Evolutionary conservation across 2,797 vertebrate species (phyloP), one percentile per base, ranked within the genome.

Genomic region (Sylvia borin): DNA sequence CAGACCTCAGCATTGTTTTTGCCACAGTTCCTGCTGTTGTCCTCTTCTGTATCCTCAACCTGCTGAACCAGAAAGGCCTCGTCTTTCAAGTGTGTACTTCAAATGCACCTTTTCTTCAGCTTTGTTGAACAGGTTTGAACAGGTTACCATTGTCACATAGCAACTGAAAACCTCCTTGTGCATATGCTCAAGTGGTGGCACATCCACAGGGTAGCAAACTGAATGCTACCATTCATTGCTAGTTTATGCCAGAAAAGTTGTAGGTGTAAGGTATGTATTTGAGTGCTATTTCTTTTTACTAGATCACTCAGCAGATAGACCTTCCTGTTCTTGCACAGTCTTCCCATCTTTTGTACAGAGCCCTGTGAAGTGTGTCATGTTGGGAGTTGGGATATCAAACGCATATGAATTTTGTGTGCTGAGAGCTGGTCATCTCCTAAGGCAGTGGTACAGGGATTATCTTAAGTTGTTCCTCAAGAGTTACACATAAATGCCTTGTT

Each of bases 11-110:
- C 7, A 24, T 20, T 68, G 34, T 7, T 62, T 34, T 73, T 85
- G 13, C 22, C 11, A 2, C 20, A 0, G 2, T 85, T 88, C 14
- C 32, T 70, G 32, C 40, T 7, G 1, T 66, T 10, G 0, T 62
- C 5, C 0, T 75, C 27, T 18, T 80, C 13, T 3, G 1, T 61
- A 36, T 57, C 9, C 27, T 22, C 7, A 47, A 1, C 9, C 19
- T 74, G 13, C 26, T 61, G 40, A 47, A 50, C 5, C 27, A 65
- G 42, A 80, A 62, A 24, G 31, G 4, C 50, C 5, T 91, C 27
- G 17, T 48, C 57, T 91, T 79, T 32, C 22, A 12, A 27, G 6
- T 13, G 16, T 1, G 0, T n/a, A 34, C 13, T 34, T 85, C 19
- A 53, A 34, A 64, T 21, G 16, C 16, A 53, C 31, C 32, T 62